phyloP scores from a whole-genome alignment of 2,797 vertebrate genomes.

The Etheostoma perlongum region DNA sequence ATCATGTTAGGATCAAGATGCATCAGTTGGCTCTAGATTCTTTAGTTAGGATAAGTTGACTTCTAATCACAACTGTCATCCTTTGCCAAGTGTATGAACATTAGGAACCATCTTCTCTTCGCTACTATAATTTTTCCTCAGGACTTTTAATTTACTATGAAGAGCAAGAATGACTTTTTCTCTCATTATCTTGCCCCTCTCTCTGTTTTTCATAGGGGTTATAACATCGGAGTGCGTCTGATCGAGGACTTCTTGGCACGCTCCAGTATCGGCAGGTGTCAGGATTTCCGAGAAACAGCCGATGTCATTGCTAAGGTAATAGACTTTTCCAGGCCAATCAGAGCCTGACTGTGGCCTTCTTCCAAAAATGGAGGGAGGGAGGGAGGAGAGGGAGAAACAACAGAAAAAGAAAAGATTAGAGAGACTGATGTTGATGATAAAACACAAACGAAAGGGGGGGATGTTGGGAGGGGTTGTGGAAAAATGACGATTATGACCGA shows the following conservation, averaged over 20 bases:
- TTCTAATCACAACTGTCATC: slow-evolving; percentile 26
- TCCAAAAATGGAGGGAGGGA: slow-evolving; percentile 41
- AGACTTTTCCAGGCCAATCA: slow-evolving; percentile 63
- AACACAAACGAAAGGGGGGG: slow-evolving; percentile 21
- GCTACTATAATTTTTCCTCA: not conserved
- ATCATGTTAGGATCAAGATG: slow-evolving; percentile 56
- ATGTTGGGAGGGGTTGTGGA: not conserved
- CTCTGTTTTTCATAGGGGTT: slow-evolving; percentile 87
- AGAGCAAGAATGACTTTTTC: slow-evolving; percentile 18
- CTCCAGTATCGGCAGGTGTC: slow-evolving; percentile 96
- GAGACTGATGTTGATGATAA: slow-evolving; percentile 11
- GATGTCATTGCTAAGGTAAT: slow-evolving; percentile 99
- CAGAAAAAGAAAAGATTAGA: slow-evolving; percentile 27
- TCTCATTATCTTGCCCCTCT: not conserved
- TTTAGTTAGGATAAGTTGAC: slow-evolving; percentile 23
- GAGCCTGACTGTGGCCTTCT: slow-evolving; percentile 58
- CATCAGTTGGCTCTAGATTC: slow-evolving; percentile 41
- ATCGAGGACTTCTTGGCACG: slow-evolving; percentile 99
- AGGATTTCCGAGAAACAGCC: slow-evolving; percentile 98
- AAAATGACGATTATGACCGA: slow-evolving; percentile 13
- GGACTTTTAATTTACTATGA: not conserved
- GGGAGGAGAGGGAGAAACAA: slow-evolving; percentile 17
- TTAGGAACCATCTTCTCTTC: slow-evolving; percentile 7
- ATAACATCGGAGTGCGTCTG: slow-evolving; percentile 97
- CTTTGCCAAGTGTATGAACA: slow-evolving; percentile 31